Percentiles rank a stretch among this genome's conserved stretches.
Evolutionary conservation across 1,140 invertebrate species (phyloP).

Genomic region (Zaprionus camerounensis): DNA sequence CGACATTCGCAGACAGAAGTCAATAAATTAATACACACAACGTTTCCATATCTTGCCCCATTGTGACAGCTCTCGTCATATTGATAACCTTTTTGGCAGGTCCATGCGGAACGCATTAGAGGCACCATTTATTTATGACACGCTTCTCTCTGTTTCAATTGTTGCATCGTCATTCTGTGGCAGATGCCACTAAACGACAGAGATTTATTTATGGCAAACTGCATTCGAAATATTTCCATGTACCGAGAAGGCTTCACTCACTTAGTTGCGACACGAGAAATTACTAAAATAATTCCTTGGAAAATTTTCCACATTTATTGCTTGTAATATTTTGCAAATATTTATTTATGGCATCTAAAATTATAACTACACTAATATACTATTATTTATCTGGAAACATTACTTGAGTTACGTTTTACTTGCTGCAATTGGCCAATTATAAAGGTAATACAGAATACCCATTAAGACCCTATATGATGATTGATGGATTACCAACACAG

Average conservation of each 20-base stretch:
- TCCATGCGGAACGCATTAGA: constrained; percentile 49
- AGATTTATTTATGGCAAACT: constrained; percentile 26
- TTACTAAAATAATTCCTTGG: not conserved
- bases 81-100: constrained; percentile 37
- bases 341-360: too few relatives aligned
- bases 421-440: too few relatives aligned
- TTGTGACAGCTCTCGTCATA: constrained; percentile 33
- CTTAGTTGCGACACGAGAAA: constrained; percentile 26
- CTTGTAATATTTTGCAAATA: too few relatives aligned
- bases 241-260: not conserved
- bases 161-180: constrained; percentile 19
- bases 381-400: not conserved
- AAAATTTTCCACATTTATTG: not conserved
- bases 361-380: too few relatives aligned
- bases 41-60: constrained; percentile 8
- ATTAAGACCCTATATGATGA: not conserved
- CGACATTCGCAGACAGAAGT: not conserved
- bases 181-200: constrained; percentile 17
- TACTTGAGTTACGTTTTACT: not conserved
- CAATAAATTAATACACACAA: constrained; percentile 37
- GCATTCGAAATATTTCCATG: constrained; percentile 18
- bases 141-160: constrained; percentile 4
- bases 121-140: constrained; percentile 27
- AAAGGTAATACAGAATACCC: not conserved
- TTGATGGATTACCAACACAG: not conserved